A percentile compares a stretch with the other conserved stretches of the same genome.
These are phyloP conservation scores for Coptotermes formosanus DNA, from an alignment of 1,140 invertebrate genomes.

Conservation along the genomic window DNA sequence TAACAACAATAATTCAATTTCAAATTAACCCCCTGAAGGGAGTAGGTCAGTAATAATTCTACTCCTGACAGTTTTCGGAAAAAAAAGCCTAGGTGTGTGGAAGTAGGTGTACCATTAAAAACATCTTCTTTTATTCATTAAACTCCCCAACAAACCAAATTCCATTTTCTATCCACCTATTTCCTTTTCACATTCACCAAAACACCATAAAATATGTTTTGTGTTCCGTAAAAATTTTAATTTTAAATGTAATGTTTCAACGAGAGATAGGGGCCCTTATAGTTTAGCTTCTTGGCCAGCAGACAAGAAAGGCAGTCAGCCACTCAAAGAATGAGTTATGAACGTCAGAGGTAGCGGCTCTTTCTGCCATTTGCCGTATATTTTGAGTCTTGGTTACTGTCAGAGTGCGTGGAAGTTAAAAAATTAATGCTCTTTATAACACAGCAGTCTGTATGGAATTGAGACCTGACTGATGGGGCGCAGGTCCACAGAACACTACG, in stretches of 20 bases:
- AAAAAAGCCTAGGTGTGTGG: background rate
- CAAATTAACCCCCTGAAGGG: slow-evolving; percentile 4
- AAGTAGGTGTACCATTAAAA: background rate
- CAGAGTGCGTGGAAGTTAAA: no score
- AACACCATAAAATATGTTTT: background rate
- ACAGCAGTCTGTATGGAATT: no score
- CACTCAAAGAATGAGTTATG: slow-evolving; percentile 8
- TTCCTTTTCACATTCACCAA: background rate
- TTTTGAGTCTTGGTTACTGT: no score
- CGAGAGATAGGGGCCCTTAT: background rate
- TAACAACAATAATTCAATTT: slow-evolving; percentile 1
- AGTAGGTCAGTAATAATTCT: background rate
- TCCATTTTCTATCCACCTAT: background rate
- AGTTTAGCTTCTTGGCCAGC: background rate
- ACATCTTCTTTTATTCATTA: slow-evolving; percentile 17
- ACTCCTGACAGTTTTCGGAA: background rate
- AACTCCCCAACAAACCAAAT: background rate
- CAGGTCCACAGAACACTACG: no score
- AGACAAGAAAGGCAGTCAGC: background rate
- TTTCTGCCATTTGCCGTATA: no score
- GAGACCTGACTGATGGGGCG: no score
- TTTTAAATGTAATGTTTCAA: background rate
- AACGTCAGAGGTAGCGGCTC: background rate
- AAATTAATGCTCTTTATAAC: no score
- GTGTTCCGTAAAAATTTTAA: background rate